Evolutionary conservation across 2,113 vertebrate genomes (phyloP).

Genomic region (human): GRCh38 chr11:19798001-19798500

Average conservation of each 20-base stretch:
- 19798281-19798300: neutral
- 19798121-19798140: neutral
- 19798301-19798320: neutral
- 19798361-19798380: conserved; percentile 64
- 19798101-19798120: neutral
- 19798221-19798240: neutral
- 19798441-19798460: conserved; percentile 61
- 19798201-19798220: neutral
- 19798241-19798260: neutral
- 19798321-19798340: conserved; percentile 7
- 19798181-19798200: neutral
- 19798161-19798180: neutral
- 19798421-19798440: conserved; percentile 64
- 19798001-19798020: neutral
- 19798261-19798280: neutral
- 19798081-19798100: neutral
- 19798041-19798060: neutral
- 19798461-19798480: conserved; percentile 65
- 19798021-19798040: neutral
- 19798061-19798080: neutral
- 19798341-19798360: conserved; percentile 62
- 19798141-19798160: neutral
- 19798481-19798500: neutral
- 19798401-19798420: conserved; percentile 70
- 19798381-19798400: conserved; percentile 78